These are phyloP conservation scores for Thamnophis sirtalis DNA, from an alignment of 2,113 vertebrate genomes.

Conservation along the genomic window DNA sequence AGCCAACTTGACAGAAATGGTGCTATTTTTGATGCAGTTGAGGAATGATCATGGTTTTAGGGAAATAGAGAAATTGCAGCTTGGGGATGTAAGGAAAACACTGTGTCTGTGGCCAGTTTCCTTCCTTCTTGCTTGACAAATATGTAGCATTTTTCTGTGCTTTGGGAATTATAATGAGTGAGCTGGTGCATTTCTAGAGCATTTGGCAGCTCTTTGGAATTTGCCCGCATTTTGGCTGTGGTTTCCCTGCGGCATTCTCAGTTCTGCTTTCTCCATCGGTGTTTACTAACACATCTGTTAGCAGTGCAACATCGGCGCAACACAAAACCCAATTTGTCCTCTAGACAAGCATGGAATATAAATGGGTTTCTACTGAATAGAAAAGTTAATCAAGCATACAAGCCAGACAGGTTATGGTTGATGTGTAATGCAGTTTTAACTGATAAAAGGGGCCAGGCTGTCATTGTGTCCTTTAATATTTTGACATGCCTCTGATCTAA, in stretches of 20 bases:
- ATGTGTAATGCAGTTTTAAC: slow-evolving; percentile 59
- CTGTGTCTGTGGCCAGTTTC: neutral
- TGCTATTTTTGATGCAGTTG: neutral
- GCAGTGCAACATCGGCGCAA: slow-evolving; percentile 53
- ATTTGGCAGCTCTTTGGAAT: slow-evolving; percentile 61
- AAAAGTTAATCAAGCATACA: slow-evolving; percentile 60
- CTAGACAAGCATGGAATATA: slow-evolving; percentile 64
- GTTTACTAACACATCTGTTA: slow-evolving; percentile 70
- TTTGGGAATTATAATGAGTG: slow-evolving; percentile 15
- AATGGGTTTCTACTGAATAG: slow-evolving; percentile 60
- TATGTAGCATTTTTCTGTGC: slow-evolving; percentile 15
- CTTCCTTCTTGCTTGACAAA: slow-evolving; percentile 10
- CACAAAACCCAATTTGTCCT: slow-evolving; percentile 68
- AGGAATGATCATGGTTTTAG: neutral
- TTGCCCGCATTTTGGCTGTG: slow-evolving; percentile 28
- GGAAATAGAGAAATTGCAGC: slow-evolving; percentile 37
- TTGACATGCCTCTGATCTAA: slow-evolving; percentile 67
- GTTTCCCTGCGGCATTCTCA: slow-evolving; percentile 43
- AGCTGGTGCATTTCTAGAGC: slow-evolving; percentile 40
- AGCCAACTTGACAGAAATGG: neutral
- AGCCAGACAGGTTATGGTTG: slow-evolving; percentile 68
- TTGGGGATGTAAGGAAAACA: neutral
- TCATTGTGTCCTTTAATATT: slow-evolving; percentile 60
- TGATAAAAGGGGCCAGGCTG: slow-evolving; percentile 57
- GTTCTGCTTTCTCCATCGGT: slow-evolving; percentile 63